Conservation (phyloP, 2,797 vertebrate species). For the Passerculus sandwichensis region DNA sequence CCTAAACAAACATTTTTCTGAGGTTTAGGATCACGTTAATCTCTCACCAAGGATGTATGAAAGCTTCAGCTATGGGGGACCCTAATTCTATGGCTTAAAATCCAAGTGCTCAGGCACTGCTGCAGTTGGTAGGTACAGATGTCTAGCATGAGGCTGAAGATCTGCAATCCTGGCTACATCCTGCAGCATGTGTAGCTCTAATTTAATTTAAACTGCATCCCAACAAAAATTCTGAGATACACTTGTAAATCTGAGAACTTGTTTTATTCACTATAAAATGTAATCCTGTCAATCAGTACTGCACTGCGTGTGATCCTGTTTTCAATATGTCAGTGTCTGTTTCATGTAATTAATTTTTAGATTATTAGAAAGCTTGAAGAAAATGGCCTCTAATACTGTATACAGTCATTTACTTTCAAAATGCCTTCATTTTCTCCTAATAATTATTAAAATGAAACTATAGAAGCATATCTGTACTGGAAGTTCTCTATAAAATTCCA, state of each 20-base stretch:
- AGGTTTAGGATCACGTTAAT: not conserved
- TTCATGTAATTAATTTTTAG: not conserved
- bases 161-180: not conserved
- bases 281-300: not conserved
- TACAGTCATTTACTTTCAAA: no score
- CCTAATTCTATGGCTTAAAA: not conserved
- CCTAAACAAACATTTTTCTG: not conserved
- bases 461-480: not conserved
- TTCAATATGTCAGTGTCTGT: not conserved
- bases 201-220: not conserved
- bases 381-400: not conserved
- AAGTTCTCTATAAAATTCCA: not conserved
- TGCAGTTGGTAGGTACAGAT: not conserved
- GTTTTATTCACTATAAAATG: not conserved
- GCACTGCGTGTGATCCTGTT: not conserved
- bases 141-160: not conserved
- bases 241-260: not conserved
- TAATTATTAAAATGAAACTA: not conserved
- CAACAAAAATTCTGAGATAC: not conserved
- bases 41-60: not conserved
- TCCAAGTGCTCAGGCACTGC: not conserved
- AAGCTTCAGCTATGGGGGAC: not conserved
- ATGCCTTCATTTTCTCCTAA: no score
- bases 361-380: not conserved
- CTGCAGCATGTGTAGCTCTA: not conserved